Conservation (phyloP, 2,113 vertebrate genomes). For the Lophura nycthemera region DNA sequence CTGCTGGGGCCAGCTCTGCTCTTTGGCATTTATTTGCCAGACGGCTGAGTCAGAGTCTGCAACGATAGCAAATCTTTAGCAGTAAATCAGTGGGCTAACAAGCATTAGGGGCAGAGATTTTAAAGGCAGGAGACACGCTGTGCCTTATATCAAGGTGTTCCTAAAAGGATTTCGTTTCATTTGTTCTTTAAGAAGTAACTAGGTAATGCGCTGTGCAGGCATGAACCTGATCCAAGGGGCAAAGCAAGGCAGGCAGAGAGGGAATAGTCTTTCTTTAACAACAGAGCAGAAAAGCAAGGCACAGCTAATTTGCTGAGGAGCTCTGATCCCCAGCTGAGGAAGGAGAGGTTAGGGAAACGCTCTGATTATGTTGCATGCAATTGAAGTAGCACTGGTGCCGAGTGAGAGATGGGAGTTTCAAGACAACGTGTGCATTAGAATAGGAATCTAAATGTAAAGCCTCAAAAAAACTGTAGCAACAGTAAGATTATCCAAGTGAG, state of each 20-base stretch:
- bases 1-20: not conserved
- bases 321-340: not conserved
- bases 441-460: not conserved
- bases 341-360: not conserved
- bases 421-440: not conserved
- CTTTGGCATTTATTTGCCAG: not conserved
- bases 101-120: not conserved
- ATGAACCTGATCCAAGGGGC: not conserved
- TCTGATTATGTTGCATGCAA: not conserved
- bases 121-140: not conserved
- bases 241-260: not conserved
- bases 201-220: not conserved
- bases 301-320: not conserved
- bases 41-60: not conserved
- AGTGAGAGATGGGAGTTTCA: fast-evolving
- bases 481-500: not conserved
- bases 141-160: not conserved
- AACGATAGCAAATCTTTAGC: not conserved
- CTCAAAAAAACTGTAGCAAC: not conserved
- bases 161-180: not conserved
- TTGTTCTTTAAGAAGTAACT: not conserved
- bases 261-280: not conserved
- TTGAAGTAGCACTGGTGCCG: not conserved
- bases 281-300: not conserved
- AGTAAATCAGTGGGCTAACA: not conserved